phyloP scores from a whole-genome alignment of 2,797 vertebrate genomes.

The Girardinus metallicus region DNA sequence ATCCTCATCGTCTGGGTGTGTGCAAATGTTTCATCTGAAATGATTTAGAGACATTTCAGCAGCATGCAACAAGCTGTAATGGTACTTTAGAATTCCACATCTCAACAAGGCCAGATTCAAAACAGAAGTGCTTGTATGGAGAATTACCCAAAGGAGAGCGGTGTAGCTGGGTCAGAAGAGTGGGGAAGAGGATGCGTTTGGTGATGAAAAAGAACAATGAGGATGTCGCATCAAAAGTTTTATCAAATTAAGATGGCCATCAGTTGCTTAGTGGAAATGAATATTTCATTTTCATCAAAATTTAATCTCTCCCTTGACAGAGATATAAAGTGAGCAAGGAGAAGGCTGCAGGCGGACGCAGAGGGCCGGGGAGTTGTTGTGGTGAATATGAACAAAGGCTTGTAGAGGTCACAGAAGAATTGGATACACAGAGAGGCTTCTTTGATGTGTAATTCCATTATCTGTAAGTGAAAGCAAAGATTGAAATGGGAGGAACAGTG shows the following conservation, averaged over 20 bases:
- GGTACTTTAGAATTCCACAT: slow-evolving; percentile 53
- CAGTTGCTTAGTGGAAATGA: slow-evolving; percentile 73
- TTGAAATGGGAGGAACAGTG: slow-evolving; percentile 53
- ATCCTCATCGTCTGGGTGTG: slow-evolving; percentile 47
- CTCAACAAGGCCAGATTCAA: slow-evolving; percentile 54
- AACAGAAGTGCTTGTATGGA: not conserved
- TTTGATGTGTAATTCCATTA: slow-evolving; percentile 79
- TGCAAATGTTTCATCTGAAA: slow-evolving; percentile 68
- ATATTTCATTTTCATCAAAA: slow-evolving; percentile 81
- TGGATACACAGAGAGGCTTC: slow-evolving; percentile 53
- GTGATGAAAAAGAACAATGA: slow-evolving; percentile 51
- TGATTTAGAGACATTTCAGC: slow-evolving; percentile 67
- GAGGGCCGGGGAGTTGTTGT: slow-evolving; percentile 56
- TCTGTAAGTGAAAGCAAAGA: slow-evolving; percentile 61
- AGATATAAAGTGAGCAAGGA: slow-evolving; percentile 43
- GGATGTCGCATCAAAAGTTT: slow-evolving; percentile 60
- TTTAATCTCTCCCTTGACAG: slow-evolving; percentile 70
- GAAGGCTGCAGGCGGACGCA: slow-evolving; percentile 54
- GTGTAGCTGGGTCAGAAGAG: slow-evolving; percentile 11
- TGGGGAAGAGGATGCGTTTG: slow-evolving; percentile 23
- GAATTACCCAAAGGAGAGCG: slow-evolving; percentile 37
- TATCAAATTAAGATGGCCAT: slow-evolving; percentile 74
- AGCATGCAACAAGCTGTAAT: slow-evolving; percentile 45
- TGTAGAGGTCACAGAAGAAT: slow-evolving; percentile 69
- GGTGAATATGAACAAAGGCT: slow-evolving; percentile 72